Evolutionary conservation across 2,888 invertebrate species (phyloP).

Genomic region (Polylopha cassiicola): DNA sequence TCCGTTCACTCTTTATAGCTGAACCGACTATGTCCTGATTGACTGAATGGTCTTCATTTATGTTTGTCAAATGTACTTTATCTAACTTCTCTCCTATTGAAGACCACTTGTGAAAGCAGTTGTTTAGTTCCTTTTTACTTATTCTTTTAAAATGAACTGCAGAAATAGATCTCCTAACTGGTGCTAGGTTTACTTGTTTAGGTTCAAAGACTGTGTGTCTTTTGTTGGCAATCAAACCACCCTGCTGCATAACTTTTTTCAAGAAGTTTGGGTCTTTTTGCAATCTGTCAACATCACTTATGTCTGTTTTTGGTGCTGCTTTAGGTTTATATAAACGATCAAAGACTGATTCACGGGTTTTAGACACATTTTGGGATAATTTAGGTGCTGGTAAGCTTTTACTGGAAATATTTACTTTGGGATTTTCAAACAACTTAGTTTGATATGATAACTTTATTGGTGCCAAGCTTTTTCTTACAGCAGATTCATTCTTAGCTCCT

Average conservation of each 20-base stretch:
- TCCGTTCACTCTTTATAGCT: constrained; percentile 62
- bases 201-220: constrained; percentile 44
- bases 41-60: constrained; percentile 49
- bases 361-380: constrained; percentile 16
- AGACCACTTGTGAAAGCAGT: constrained; percentile 63
- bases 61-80: constrained; percentile 40
- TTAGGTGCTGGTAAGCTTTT: constrained; percentile 36
- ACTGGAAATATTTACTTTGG: constrained; percentile 16
- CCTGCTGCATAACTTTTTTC: constrained; percentile 44
- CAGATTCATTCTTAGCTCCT: constrained; percentile 16
- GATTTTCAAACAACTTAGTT: constrained; percentile 3
- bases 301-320: constrained; percentile 28
- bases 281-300: constrained; percentile 39
- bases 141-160: constrained; percentile 68
- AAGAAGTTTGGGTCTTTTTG: constrained; percentile 46
- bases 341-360: constrained; percentile 50
- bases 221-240: constrained; percentile 42
- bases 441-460: constrained; percentile 27
- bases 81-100: constrained; percentile 62
- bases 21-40: constrained; percentile 48
- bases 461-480: constrained; percentile 32
- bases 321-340: constrained; percentile 64
- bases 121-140: constrained; percentile 47
- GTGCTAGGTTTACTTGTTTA: constrained; percentile 28
- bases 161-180: constrained; percentile 62